Base-by-base conservation (phyloP, 2,113 vertebrate species). In the Cynoglossus semilaevis region DNA sequence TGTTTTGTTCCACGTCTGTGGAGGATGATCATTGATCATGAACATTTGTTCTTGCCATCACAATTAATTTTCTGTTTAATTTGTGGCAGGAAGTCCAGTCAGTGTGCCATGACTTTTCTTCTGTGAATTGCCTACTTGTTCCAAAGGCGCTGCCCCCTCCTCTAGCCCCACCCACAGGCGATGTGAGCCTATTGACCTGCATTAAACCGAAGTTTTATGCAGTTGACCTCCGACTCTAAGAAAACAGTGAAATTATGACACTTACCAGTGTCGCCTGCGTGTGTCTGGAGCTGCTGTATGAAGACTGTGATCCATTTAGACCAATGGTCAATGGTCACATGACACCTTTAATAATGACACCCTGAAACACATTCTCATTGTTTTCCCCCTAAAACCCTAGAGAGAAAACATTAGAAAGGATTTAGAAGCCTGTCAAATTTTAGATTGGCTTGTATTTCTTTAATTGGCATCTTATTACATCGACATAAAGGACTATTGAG, bases 51-150 rank as follows among this genome's bases (percentile, higher is more conserved):
- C 72, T 53, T 15, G 53, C 14, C 1, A 49, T 74, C 76, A 79
- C 71, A 81, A 81, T 87, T 76, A 16, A 86, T 79, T 82, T 85
- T 74, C 64, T 77, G 80, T 85, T 81, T 66, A 14, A 60, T 61
- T 62, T 63, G 63, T 46, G 65, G 49, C 74, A 81, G 85, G 84
- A 85, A 87, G 80, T 63, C 5, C 64, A 56, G 63, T 81, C 72
- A 67, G 67, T 43, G 81, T 56, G 60, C 52, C 52, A 16, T 66
- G 72, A 76, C 76, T 72, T 74, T 77, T 79, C 67, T 72, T 81
- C 51, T 48, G 77, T 90, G 86, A 92, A 91, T 88, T 52, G 85
- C 53, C 67, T 58, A 44, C 72, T 91, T 90, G 88, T 90, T 89
- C 67, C 76, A 62, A 40, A 51, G 17, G 55, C 59, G n/a, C n/a